These are phyloP conservation scores for Leucopsar rothschildi DNA, from an alignment of 2,113 vertebrate species.

Conservation along the genomic window DNA sequence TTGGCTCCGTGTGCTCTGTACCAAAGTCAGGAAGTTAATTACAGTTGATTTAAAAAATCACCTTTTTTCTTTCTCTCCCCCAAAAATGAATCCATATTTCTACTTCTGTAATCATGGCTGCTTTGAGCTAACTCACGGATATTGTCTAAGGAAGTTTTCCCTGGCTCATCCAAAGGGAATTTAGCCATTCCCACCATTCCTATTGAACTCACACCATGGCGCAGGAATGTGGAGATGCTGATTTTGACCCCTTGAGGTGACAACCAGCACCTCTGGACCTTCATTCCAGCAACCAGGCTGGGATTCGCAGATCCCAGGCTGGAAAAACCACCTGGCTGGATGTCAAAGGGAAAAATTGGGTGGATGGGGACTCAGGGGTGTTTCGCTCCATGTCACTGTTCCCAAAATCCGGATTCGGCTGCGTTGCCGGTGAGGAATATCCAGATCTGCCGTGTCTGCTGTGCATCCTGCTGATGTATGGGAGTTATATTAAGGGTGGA, in stretches of 20 bases:
- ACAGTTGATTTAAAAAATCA: rapidly evolving
- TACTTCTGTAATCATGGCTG: not conserved
- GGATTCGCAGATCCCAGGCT: not conserved
- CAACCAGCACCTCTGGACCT: rapidly evolving
- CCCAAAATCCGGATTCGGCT: not conserved
- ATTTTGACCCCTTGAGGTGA: not conserved
- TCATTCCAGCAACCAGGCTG: not conserved
- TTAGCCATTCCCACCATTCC: not conserved
- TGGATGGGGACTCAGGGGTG: rapidly evolving
- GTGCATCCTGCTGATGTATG: conserved; percentile 62
- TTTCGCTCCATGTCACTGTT: rapidly evolving
- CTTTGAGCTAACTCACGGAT: not conserved
- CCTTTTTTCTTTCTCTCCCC: rapidly evolving
- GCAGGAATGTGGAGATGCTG: not conserved
- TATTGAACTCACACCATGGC: rapidly evolving
- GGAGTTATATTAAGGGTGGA: conserved; percentile 77
- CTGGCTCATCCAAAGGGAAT: not conserved
- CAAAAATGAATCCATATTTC: not conserved
- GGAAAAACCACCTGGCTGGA: not conserved
- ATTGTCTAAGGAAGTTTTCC: not conserved
- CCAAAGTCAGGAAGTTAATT: not conserved
- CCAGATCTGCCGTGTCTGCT: not conserved
- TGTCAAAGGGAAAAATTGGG: not conserved
- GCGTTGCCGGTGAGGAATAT: conserved; percentile 40
- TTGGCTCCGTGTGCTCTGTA: rapidly evolving